phyloP scores from a whole-genome alignment of 2,113 vertebrate genomes.

The Bos javanicus region DNA sequence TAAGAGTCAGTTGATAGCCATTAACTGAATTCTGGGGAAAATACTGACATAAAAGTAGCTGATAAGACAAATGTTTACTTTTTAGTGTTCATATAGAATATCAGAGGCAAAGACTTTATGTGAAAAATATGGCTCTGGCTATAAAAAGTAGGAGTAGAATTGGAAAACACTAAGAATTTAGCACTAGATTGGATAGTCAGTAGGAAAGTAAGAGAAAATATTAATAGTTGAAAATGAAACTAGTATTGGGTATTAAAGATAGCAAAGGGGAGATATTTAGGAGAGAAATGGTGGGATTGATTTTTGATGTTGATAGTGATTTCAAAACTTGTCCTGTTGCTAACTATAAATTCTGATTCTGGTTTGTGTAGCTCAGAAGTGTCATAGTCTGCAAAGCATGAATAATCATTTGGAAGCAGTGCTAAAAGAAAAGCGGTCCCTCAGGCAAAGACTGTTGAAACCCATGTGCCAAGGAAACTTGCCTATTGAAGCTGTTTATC shows the following conservation, averaged over 20 bases:
- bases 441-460: constrained; percentile 88
- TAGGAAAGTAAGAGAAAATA: constrained; percentile 1
- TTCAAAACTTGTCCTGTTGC: neutral
- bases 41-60: neutral
- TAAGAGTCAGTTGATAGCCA: neutral
- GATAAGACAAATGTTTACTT: neutral
- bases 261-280: constrained; percentile 3
- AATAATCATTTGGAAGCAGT: constrained; percentile 89
- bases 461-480: constrained; percentile 86
- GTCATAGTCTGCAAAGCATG: constrained; percentile 85
- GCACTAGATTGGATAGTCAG: neutral
- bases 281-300: neutral
- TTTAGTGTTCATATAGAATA: neutral
- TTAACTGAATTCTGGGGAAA: neutral
- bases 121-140: neutral
- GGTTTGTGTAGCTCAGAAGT: constrained; percentile 83
- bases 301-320: neutral
- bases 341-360: constrained; percentile 22
- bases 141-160: neutral
- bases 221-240: neutral
- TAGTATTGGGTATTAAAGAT: neutral
- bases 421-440: constrained; percentile 84
- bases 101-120: neutral
- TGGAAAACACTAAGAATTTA: constrained; percentile 32
- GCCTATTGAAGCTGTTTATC: constrained; percentile 87